These are phyloP conservation scores for Nipponacmea schrenckii DNA, from an alignment of 2,888 invertebrate species.

Conservation along the genomic window DNA sequence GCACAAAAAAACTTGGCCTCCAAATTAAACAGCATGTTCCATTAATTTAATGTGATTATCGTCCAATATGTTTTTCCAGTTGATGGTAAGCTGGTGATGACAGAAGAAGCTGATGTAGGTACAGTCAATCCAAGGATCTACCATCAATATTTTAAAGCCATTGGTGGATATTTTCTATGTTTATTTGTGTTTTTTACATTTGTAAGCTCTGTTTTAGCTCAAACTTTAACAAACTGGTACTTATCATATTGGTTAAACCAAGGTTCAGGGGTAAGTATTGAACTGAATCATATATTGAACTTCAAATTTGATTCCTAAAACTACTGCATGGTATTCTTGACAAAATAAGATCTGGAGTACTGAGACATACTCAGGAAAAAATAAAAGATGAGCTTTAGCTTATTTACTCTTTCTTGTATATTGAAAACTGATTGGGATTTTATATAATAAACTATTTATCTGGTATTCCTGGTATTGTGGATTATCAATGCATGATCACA, in stretches of 20 bases:
- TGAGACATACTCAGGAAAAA: too few relatives aligned
- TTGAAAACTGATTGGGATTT: too few relatives aligned
- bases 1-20: too few relatives aligned
- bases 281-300: background rate
- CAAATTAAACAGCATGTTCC: too few relatives aligned
- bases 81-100: conserved; percentile 58
- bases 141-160: conserved; percentile 70
- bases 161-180: conserved; percentile 49
- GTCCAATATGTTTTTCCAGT: background rate
- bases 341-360: too few relatives aligned
- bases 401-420: too few relatives aligned
- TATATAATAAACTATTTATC: too few relatives aligned
- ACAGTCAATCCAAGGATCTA: conserved; percentile 69
- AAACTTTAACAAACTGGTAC: conserved; percentile 74
- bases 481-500: too few relatives aligned
- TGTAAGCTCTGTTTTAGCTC: conserved; percentile 70
- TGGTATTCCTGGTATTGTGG: too few relatives aligned
- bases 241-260: conserved; percentile 71
- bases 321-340: too few relatives aligned
- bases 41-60: too few relatives aligned
- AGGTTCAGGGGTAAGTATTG: conserved; percentile 64
- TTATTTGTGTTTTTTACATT: conserved; percentile 63
- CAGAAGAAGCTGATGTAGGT: conserved; percentile 66
- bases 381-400: too few relatives aligned
- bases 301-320: background rate